Evolutionary conservation across 2,797 vertebrate species (phyloP), one percentile per base, ranked within the genome.

Genomic region (Melanotaenia nigrans): DNA sequence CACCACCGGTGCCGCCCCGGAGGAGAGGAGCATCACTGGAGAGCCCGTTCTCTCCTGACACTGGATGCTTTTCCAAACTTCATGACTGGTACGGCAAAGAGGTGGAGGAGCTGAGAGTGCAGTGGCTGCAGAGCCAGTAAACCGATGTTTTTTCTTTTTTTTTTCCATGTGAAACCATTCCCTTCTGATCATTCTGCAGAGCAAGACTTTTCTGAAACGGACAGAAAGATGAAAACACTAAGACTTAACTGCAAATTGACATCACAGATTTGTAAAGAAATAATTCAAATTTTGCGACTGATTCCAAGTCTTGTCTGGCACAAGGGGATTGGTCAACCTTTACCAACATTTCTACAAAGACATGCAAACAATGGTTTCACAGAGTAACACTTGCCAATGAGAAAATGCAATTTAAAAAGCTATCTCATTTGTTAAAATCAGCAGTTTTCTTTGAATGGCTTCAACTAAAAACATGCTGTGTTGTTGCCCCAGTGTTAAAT

Each of bases 51-150:
- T 95, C 83, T 1, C 92, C 92, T 0, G 93, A 89, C 6, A 83
- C 87, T 0, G 85, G 84, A 33, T 87, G 94, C 81, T 99, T 99
- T 71, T 90, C 93, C 61, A 95, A 87, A 68, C 95, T 99, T 24
- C 97, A 99, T 0, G 92, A 96, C 78, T 93, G 89, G 88, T 99
- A 96, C 0, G 95, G 98, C 13, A 89, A 56, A 65, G 97, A 98
- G 85, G 94, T 99, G 69, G 87, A 93, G 9, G 94, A 91, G 2
- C 90, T 99, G 71, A 85, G 95, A 69, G 77, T 58, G 35, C 93
- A 94, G 77, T 99, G 98, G 98, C 92, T 93, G 66, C 83, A 95
- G 86, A 90, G 85, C 81, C 92, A 92, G 83, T 94, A 71, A 93
- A 65, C 6, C 20, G 24, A 25, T 25, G 24, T 25, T 25, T 25